These are phyloP conservation scores for Heliconius hewitsoni DNA, from an alignment of 1,140 invertebrate species.

Conservation along the genomic window DNA sequence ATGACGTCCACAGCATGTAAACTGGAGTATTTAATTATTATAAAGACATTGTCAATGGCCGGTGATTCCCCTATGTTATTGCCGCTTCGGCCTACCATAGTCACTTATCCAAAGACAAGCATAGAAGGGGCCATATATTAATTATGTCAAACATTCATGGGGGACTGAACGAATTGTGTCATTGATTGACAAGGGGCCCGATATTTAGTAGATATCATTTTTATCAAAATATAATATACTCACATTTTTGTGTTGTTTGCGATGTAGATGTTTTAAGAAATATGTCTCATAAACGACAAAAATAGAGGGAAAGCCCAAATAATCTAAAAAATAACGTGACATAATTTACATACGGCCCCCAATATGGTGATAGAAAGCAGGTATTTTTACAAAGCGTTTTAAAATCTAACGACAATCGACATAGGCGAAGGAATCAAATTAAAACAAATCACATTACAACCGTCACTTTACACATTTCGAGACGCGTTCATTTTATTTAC, in stretches of 20 bases:
- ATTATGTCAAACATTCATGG: too few species aligned
- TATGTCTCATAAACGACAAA: too few species aligned
- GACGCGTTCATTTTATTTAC: constrained; percentile 50
- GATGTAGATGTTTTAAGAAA: too few species aligned
- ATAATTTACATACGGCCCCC: too few species aligned
- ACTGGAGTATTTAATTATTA: constrained; percentile 53
- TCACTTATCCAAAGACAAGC: constrained; percentile 44
- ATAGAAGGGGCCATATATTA: background rate
- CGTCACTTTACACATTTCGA: constrained; percentile 41
- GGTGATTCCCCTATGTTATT: constrained; percentile 40
- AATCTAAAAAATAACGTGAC: too few species aligned
- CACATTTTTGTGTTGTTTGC: too few species aligned
- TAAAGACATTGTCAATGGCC: constrained; percentile 17
- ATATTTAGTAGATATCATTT: too few species aligned
- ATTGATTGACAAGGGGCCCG: too few species aligned
- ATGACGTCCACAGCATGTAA: constrained; percentile 40
- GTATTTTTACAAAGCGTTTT: constrained; percentile 51
- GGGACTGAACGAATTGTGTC: too few species aligned
- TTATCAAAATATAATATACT: too few species aligned
- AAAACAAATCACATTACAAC: constrained; percentile 24
- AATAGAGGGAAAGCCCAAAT: too few species aligned
- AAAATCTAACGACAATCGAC: constrained; percentile 58
- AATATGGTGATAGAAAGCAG: constrained; percentile 39
- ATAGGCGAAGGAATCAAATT: constrained; percentile 48
- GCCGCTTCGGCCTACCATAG: constrained; percentile 48